Evolutionary conservation across 2,797 vertebrate species (phyloP).

Genomic region (Acipenser oxyrinchus): DNA sequence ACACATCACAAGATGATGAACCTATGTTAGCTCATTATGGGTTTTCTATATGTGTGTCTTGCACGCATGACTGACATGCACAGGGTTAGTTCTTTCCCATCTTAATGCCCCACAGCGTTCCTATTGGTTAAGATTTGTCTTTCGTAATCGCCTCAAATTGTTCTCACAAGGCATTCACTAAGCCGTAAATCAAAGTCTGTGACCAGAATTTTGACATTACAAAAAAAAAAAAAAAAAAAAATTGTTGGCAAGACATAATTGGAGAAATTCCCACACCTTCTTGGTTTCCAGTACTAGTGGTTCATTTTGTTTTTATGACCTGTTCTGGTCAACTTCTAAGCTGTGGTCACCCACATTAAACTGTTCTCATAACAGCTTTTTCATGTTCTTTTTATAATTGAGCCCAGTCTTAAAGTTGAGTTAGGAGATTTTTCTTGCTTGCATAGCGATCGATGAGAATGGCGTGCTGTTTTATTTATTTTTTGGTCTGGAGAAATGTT

Average conservation of each 20-base stretch:
- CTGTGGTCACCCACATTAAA: conserved; percentile 37
- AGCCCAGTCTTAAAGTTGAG: conserved; percentile 37
- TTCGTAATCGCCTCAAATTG: background rate
- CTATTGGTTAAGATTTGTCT: background rate
- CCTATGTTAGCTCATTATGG: background rate
- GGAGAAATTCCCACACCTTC: conserved; percentile 21
- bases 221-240: background rate
- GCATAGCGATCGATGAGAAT: background rate
- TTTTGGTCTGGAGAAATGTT: background rate
- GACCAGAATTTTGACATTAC: background rate
- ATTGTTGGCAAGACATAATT: background rate
- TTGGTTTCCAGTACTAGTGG: conserved; percentile 34
- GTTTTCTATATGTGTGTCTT: background rate
- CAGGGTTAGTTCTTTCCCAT: background rate
- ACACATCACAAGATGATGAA: background rate
- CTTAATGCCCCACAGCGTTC: background rate
- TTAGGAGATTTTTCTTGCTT: conserved; percentile 22
- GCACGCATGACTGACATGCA: conserved; percentile 1
- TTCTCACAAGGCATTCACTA: background rate
- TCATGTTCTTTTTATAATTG: conserved; percentile 37
- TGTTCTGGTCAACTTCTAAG: conserved; percentile 37
- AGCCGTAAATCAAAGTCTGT: background rate
- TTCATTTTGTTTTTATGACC: conserved; percentile 40
- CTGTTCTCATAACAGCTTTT: conserved; percentile 43
- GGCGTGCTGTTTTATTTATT: conserved; percentile 5